Evolutionary conservation across 2,113 vertebrate genomes (phyloP), one percentile per base, ranked within the genome.

Genomic region (Urocitellus parryii): DNA sequence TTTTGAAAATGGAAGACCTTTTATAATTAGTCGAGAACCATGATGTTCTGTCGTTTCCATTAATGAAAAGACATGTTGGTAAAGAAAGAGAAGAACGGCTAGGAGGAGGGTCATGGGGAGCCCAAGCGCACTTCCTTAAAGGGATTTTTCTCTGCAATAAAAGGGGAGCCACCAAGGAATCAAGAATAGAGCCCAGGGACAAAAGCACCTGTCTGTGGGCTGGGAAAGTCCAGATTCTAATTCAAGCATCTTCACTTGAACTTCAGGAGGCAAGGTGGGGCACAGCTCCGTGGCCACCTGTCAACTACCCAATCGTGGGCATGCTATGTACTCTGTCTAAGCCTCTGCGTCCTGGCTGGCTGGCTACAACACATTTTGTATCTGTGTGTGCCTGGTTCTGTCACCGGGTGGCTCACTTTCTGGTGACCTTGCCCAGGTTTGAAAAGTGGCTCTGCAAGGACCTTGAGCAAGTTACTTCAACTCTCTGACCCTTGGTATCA

Each of bases 21-120:
- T 84, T 94, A 63, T 25, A 51, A 68, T 96, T 32, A 37, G 18
- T 51, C 45, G 56, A 88, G 45, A 88, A 42, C 45, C 76, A 51
- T n/a, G 8, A 22, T 77, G 58, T 81, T 65, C 81, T 63, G 24
- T 14, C 48, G 25, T 96, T 81, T 73, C 48, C 81, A 76, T 81
- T 42, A 58, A 88, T 37, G n/a, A 68, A 90, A 93, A 92, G 70
- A 34, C 24, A 67, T 29, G 61, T 42, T 92, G 13, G 20, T 45
- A 90, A 87, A 88, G 42, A 67, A 65, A 73, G 63, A 29, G 17
- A 81, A 68, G 51, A 51, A n/a, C 13, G n/a, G 17, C 7, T n/a
- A 80, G 34, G 27, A 67, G 42, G 79, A 37, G 14, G 11, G 20
- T 58, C 83, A 61, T 72, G 27, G 10, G 37, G 45, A 87, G 24